Conservation (phyloP, 2,888 invertebrate species). For the Eledone cirrhosa region DNA sequence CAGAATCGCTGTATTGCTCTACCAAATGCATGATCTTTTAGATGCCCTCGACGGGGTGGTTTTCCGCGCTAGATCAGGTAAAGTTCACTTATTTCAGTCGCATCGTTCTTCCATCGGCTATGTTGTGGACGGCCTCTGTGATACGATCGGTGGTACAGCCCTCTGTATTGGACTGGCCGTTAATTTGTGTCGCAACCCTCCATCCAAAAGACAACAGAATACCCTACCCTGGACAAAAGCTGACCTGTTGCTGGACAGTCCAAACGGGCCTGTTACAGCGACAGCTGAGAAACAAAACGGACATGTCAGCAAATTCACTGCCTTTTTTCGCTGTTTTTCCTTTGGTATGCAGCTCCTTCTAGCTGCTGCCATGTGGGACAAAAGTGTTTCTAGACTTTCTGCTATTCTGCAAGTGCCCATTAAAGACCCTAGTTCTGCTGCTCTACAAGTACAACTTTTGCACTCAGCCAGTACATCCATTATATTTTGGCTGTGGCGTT, state of each 20-base stretch:
- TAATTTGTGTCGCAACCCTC: slow-evolving; percentile 42
- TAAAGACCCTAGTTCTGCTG: slow-evolving; percentile 22
- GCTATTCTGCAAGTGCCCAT: slow-evolving; percentile 15
- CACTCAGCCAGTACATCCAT: slow-evolving; percentile 50
- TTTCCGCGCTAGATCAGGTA: slow-evolving; percentile 74
- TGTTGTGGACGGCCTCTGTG: slow-evolving; percentile 84
- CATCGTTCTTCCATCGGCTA: slow-evolving; percentile 80
- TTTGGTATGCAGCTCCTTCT: slow-evolving; percentile 48
- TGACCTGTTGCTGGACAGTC: slow-evolving; percentile 6
- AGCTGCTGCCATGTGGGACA: slow-evolving; percentile 54
- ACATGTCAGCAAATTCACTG: slow-evolving; percentile 30
- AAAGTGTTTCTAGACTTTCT: slow-evolving; percentile 40
- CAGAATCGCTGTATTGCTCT: slow-evolving; percentile 79
- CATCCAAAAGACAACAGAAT: slow-evolving; percentile 18
- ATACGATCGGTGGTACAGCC: slow-evolving; percentile 74
- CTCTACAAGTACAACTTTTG: slow-evolving; percentile 44
- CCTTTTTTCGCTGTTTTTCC: slow-evolving; percentile 53
- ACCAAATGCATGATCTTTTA: slow-evolving; percentile 82
- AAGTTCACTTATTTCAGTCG: slow-evolving; percentile 39
- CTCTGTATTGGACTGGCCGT: slow-evolving; percentile 68
- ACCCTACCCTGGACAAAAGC: slow-evolving; percentile 30
- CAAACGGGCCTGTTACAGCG: not conserved
- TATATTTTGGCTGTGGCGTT: slow-evolving; percentile 51
- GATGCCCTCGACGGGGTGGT: slow-evolving; percentile 89
- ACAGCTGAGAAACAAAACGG: slow-evolving; percentile 1